phyloP scores from a whole-genome alignment of 2,797 vertebrate species.

The Pipistrellus pygmaeus region DNA sequence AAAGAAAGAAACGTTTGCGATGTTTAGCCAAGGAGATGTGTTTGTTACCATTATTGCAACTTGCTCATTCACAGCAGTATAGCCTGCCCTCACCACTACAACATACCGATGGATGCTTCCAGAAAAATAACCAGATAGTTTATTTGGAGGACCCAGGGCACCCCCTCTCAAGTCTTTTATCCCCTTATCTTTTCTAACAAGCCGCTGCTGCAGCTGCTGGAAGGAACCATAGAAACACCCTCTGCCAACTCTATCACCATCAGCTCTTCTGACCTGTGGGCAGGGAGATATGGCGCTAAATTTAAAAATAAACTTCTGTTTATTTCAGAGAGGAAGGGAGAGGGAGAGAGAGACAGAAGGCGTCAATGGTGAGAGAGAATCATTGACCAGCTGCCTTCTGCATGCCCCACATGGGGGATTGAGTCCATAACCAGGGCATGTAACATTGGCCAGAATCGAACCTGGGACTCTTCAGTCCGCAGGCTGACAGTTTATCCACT shows the following conservation, averaged over 20 bases:
- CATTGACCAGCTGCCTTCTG: no score
- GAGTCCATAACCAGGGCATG: no score
- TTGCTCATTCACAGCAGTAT: not conserved
- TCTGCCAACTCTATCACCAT: not conserved
- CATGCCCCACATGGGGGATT: no score
- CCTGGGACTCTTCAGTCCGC: no score
- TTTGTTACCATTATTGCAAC: rapidly evolving
- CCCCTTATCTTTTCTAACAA: not conserved
- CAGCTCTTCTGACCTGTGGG: not conserved
- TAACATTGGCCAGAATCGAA: no score
- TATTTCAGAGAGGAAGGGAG: no score
- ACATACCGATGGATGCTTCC: not conserved
- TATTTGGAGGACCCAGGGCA: not conserved
- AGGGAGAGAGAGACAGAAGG: no score
- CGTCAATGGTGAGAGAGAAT: no score
- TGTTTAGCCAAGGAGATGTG: not conserved
- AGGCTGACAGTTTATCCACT: no score
- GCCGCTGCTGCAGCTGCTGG: not conserved
- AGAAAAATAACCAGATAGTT: not conserved
- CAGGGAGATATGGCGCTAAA: not conserved
- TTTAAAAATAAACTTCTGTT: not conserved
- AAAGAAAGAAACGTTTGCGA: not conserved
- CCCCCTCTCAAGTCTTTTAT: not conserved
- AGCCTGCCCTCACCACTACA: not conserved
- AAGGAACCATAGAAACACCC: not conserved